These are phyloP conservation scores for Hylia prasina DNA, from an alignment of 2,113 vertebrate genomes.

Conservation along the genomic window DNA sequence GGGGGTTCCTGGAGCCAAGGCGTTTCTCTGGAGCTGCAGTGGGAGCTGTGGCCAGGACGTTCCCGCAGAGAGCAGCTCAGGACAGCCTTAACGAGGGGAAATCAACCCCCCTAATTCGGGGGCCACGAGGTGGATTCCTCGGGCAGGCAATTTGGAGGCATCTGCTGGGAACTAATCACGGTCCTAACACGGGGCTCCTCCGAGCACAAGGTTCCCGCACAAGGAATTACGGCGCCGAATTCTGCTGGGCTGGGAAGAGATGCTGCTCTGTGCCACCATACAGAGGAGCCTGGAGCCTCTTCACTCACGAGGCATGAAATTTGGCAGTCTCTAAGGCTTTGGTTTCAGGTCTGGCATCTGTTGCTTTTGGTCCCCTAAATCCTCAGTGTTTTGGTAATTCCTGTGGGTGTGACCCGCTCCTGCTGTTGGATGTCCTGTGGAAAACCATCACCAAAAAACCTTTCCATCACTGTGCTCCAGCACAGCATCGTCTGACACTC, in stretches of 20 bases:
- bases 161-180: background rate
- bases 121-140: background rate
- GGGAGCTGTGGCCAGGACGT: background rate
- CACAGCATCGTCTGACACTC: background rate
- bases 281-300: background rate
- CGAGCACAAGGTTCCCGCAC: background rate
- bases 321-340: rapidly evolving
- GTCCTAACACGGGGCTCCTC: background rate
- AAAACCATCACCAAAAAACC: background rate
- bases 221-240: background rate
- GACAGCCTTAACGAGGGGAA: background rate
- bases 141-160: background rate
- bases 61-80: background rate
- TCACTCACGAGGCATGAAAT: rapidly evolving
- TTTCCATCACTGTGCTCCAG: background rate
- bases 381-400: background rate
- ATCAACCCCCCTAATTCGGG: background rate
- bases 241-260: background rate
- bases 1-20: background rate
- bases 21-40: background rate
- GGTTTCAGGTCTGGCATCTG: background rate
- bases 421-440: background rate
- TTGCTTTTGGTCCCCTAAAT: background rate
- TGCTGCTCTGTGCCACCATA: background rate
- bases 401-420: background rate